These are phyloP conservation scores for Eulimnadia texana DNA, from an alignment of 1,140 invertebrate genomes.

Conservation along the genomic window DNA sequence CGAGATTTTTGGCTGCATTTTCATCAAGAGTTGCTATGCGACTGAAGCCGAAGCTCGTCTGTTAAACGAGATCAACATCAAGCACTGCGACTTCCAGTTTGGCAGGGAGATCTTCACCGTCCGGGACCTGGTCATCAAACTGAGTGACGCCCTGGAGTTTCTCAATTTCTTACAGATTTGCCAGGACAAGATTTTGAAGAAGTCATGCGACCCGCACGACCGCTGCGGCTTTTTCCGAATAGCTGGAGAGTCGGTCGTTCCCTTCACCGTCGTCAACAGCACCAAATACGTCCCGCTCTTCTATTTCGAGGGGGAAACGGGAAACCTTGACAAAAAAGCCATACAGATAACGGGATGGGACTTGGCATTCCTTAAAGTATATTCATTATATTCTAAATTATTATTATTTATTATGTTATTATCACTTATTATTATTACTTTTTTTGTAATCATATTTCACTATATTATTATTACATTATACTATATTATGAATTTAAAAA, in stretches of 20 bases:
- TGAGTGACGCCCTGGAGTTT: conserved; percentile 76
- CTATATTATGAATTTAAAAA: too few relatives aligned
- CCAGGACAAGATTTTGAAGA: conserved; percentile 57
- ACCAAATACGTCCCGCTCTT: conserved; percentile 85
- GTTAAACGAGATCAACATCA: conserved; percentile 85
- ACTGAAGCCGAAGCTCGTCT: conserved; percentile 76
- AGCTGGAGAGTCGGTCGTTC: conserved; percentile 84
- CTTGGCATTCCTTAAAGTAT: conserved; percentile 64
- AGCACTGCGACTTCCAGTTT: conserved; percentile 81
- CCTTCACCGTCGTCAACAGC: conserved; percentile 67
- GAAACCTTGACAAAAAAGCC: conserved; percentile 70
- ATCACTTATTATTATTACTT: too few relatives aligned
- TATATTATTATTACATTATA: too few relatives aligned
- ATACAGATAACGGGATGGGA: conserved; percentile 72
- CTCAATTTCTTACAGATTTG: conserved; percentile 78
- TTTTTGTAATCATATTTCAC: not conserved
- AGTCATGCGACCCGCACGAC: conserved; percentile 39
- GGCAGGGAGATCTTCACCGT: conserved; percentile 74
- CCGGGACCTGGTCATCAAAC: conserved; percentile 74
- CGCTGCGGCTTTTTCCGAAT: conserved; percentile 87
- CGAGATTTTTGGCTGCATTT: conserved; percentile 72
- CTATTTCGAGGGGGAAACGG: conserved; percentile 83
- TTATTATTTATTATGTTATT: too few relatives aligned
- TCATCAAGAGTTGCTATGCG: conserved; percentile 83
- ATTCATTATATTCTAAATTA: too few relatives aligned